A percentile compares a stretch with the other conserved stretches of the same genome.
These are phyloP conservation scores for Periophthalmus magnuspinnatus DNA, from an alignment of 2,797 vertebrate genomes.

Conservation along the genomic window DNA sequence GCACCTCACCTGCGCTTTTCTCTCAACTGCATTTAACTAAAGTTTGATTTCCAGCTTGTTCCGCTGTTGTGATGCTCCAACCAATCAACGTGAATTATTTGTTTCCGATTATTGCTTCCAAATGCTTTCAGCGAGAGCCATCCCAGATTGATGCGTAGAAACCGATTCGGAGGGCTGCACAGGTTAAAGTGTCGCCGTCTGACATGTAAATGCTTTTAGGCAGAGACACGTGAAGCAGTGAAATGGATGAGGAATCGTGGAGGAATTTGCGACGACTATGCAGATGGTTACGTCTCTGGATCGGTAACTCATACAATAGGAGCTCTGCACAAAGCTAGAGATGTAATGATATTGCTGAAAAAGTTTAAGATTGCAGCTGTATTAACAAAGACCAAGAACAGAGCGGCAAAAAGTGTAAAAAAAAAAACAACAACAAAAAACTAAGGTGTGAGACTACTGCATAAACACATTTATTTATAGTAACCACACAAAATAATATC, in stretches of 20 bases:
- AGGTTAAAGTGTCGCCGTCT: not conserved
- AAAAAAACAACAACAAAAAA: no score
- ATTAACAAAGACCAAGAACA: not conserved
- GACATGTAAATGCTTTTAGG: not conserved
- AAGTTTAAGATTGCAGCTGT: not conserved
- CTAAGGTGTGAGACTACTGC: slow-evolving; percentile 3
- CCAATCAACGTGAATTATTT: no score
- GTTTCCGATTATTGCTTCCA: no score
- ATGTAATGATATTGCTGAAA: not conserved
- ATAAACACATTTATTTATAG: slow-evolving; percentile 2
- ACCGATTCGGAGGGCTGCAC: no score
- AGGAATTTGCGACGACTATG: not conserved
- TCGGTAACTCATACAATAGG: not conserved
- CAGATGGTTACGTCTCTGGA: not conserved
- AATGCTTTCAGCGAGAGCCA: no score
- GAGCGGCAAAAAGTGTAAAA: not conserved
- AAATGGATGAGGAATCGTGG: not conserved
- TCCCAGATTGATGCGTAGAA: no score
- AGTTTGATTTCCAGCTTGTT: no score
- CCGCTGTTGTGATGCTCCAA: no score
- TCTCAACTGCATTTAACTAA: no score
- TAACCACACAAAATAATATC: not conserved
- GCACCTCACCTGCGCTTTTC: no score
- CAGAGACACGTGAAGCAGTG: not conserved
- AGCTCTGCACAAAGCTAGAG: not conserved